phyloP scores from a whole-genome alignment of 2,888 invertebrate genomes.

The Uropetala carovei region DNA sequence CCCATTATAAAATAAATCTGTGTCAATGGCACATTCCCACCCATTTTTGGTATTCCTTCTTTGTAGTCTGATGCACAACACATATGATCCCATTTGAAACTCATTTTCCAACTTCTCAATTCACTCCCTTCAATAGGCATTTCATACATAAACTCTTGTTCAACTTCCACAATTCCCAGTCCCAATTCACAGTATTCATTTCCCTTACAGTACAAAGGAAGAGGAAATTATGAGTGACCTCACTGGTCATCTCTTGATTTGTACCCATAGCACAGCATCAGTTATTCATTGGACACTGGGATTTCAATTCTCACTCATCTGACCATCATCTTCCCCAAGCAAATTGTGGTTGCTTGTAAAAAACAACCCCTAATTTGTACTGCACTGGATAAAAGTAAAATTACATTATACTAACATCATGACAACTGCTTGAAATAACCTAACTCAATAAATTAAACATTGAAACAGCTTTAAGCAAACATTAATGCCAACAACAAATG shows the following conservation, averaged over 20 bases:
- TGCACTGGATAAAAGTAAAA: constrained; percentile 65
- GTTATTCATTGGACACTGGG: constrained; percentile 64
- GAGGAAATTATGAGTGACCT: constrained; percentile 60
- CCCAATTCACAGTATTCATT: constrained; percentile 62
- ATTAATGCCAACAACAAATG: constrained; percentile 64
- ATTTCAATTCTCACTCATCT: constrained; percentile 60
- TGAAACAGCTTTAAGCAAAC: constrained; percentile 65
- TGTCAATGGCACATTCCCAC: constrained; percentile 63
- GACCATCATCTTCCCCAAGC: constrained; percentile 58
- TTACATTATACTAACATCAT: constrained; percentile 56
- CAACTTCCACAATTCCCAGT: constrained; percentile 59
- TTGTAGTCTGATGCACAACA: constrained; percentile 58
- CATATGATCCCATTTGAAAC: constrained; percentile 47
- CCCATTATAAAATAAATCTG: constrained; percentile 64
- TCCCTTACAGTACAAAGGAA: constrained; percentile 65
- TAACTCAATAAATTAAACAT: constrained; percentile 63
- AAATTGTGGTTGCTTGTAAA: constrained; percentile 53
- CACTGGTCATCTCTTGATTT: constrained; percentile 58
- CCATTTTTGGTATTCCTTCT: constrained; percentile 29
- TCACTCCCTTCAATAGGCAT: constrained; percentile 57
- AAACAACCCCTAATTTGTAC: constrained; percentile 65
- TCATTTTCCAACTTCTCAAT: constrained; percentile 54
- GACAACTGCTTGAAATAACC: constrained; percentile 62
- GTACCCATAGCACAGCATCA: constrained; percentile 64
- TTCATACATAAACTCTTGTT: constrained; percentile 55